These are phyloP conservation scores for Lepisosteus oculatus DNA, from an alignment of 2,113 vertebrate genomes.

Conservation along the genomic window DNA sequence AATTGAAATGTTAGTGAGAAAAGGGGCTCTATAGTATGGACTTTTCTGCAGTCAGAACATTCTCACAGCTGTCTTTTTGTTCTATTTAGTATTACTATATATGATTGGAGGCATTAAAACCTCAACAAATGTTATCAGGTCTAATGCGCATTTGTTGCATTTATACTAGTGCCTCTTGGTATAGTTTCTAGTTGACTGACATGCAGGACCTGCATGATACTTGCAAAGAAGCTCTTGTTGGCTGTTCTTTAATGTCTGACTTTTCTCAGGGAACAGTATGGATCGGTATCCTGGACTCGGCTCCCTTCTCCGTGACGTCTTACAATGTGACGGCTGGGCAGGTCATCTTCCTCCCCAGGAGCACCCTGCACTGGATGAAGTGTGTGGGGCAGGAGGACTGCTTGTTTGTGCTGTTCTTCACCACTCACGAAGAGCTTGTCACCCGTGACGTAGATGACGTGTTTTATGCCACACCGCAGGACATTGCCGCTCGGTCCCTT, in stretches of 20 bases:
- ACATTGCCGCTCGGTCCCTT: slow-evolving; percentile 54
- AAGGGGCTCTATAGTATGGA: no score
- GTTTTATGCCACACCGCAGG: slow-evolving; percentile 56
- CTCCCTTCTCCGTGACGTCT: slow-evolving; percentile 29
- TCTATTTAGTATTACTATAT: fast-evolving
- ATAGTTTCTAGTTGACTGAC: no score
- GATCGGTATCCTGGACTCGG: slow-evolving; percentile 53
- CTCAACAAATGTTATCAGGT: no score
- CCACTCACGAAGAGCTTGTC: slow-evolving; percentile 58
- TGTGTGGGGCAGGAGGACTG: slow-evolving; percentile 54
- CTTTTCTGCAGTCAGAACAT: no score
- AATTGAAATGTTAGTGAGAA: no score
- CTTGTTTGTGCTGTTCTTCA: slow-evolving; percentile 59
- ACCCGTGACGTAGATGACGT: slow-evolving; percentile 59
- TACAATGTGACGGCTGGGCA: slow-evolving; percentile 58
- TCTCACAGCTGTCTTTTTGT: no score
- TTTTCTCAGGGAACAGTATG: slow-evolving; percentile 50
- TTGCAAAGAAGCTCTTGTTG: background rate
- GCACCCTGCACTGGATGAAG: slow-evolving; percentile 61
- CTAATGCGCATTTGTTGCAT: no score
- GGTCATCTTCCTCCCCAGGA: slow-evolving; percentile 59
- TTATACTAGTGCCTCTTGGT: no score
- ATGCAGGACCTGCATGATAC: no score
- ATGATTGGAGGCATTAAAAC: no score
- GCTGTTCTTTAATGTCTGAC: background rate